Evolutionary conservation across 2,113 vertebrate genomes (phyloP), one percentile per base, ranked within the genome.

Genomic region (Canis aureus): DNA sequence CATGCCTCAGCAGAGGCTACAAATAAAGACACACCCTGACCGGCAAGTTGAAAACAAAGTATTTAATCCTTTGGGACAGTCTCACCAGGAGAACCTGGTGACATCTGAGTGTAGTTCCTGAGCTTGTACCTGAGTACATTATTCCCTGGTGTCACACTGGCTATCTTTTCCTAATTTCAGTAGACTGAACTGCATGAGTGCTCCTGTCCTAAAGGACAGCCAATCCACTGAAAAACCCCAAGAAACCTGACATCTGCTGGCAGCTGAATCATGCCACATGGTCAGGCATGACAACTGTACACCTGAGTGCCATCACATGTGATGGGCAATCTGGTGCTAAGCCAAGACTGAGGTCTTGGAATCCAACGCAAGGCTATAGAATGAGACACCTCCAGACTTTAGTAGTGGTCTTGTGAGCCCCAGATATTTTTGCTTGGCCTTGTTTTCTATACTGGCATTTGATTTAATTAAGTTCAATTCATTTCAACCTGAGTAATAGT

Each of bases 221-320:
- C 81, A 73, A 69, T 67, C 67, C 82, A 49, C 22, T 35, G 15
- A 5, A 88, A 76, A 81, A 20, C 67, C 82, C 43, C 27, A 2
- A 64, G 73, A 82, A 98, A 82, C 9, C 91, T n/a, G 57, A 79
- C 87, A 90, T 60, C 74, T 60, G 51, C 88, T 80, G 64, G 88
- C 80, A 95, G 71, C 17, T 27, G 62, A 38, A 62, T 55, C 57
- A 55, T n/a, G n/a, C 60, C 38, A 35, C 20, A 0, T 49, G 49
- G 35, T 71, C 67, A 20, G 43, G 29, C 64, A 0, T 29, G 57
- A 83, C 19, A 32, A 23, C 4, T 59, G 23, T 5, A 49, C 23
- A 32, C 66, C 51, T 69, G 22, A 83, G 38, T 38, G 11, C n/a
- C 38, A 69, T 27, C 80, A 43, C 35, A 38, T 9, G 6, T 20